phyloP scores from a whole-genome alignment of 2,888 invertebrate species.

The Sturmia bella region DNA sequence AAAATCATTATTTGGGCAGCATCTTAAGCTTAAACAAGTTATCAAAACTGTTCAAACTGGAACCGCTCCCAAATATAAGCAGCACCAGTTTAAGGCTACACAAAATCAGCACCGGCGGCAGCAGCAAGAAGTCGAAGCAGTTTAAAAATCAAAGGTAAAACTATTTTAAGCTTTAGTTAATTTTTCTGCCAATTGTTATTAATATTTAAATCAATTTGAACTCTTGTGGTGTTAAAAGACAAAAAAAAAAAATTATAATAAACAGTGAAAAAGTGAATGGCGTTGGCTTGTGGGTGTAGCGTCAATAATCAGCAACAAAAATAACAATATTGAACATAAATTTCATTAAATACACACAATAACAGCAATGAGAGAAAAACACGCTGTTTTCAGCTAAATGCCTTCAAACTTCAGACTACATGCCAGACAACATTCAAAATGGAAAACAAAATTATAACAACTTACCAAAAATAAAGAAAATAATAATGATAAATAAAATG shows the following conservation, averaged over 20 bases:
- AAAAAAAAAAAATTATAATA: background rate
- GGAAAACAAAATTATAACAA: conserved; percentile 12
- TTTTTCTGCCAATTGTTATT: background rate
- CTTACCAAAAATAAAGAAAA: conserved; percentile 5
- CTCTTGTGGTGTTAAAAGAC: conserved; percentile 51
- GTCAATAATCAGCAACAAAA: conserved; percentile 31
- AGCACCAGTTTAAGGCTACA: background rate
- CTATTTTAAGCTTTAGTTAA: conserved; percentile 33
- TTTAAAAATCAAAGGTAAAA: conserved; percentile 59
- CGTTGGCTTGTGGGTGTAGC: conserved; percentile 60
- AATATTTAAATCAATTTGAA: conserved; percentile 43
- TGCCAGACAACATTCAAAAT: conserved; percentile 32
- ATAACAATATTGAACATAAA: conserved; percentile 6
- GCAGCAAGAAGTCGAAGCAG: background rate
- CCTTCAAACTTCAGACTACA: conserved; percentile 36
- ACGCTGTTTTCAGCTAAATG: conserved; percentile 41
- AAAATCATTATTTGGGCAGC: conserved; percentile 33
- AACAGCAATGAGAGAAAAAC: conserved; percentile 7
- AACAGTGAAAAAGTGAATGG: conserved; percentile 59
- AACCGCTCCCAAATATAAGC: conserved; percentile 22
- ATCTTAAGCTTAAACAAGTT: conserved; percentile 30
- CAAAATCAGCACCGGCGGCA: background rate
- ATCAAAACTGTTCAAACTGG: conserved; percentile 17
- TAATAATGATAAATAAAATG: background rate
- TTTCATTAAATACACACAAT: conserved; percentile 36